Evolutionary conservation across 2,113 vertebrate species (phyloP), one percentile per base, ranked within the genome.

Genomic region (Amia ocellicauda): DNA sequence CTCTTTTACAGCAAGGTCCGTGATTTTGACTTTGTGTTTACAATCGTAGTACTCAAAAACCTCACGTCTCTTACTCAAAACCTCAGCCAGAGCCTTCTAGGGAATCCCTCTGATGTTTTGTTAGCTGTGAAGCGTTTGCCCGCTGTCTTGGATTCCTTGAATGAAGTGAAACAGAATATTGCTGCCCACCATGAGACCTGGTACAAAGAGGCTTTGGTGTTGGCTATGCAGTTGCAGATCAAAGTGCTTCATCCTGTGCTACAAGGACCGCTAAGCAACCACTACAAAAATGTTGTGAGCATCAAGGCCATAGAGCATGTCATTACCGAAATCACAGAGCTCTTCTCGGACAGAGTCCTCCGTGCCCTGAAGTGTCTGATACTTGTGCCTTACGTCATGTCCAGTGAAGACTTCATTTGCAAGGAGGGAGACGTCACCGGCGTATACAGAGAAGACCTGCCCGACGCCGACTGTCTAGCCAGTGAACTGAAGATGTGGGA

Each of bases 381-480:
- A 85, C 83, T 91, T 70, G 89, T 91, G 85, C 89, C 89, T 87
- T 89, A 87, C 23, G 89, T 86, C 74, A 82, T 90, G 82, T 86
- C 84, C 66, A 83, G 86, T 78, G 77, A 78, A 28, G 82, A 87
- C 72, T 86, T 78, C 68, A 80, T 76, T 77, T 77, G 82, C 67
- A 70, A 77, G 3, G 78, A 85, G 56, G 69, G 76, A 22, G 81
- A 86, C 2, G 68, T 85, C 51, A 72, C 83, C 70, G 76, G 71
- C 62, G 62, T 85, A 58, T 91, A 83, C 73, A 82, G 77, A 72
- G 84, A 88, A 23, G 88, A 89, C 65, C 63, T 91, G 49, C 89
- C 88, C 19, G 87, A 89, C 41, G 72, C 78, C 29, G 60, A 4
- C 57, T 81, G 84, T 11, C 78, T 91, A 16, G 67, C 83, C 57